phyloP scores from a whole-genome alignment of 2,888 invertebrate genomes.

The Vandiemenella viatica region DNA sequence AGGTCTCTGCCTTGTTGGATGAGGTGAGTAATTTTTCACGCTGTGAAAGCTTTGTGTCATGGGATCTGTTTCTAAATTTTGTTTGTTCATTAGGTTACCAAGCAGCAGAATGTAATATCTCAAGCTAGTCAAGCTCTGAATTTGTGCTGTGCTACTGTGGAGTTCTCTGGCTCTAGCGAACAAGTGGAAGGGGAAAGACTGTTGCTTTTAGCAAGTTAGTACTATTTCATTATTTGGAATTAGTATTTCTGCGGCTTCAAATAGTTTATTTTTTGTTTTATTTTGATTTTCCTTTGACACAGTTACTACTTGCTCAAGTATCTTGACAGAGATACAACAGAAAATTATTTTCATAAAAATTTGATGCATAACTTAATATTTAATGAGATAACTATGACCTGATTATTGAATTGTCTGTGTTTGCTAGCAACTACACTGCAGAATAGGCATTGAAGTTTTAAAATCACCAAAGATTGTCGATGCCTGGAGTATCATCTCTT shows the following conservation, averaged over 20 bases:
- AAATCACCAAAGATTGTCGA: too few relatives aligned
- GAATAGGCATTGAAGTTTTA: too few relatives aligned
- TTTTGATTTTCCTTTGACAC: background rate
- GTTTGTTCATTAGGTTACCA: too few relatives aligned
- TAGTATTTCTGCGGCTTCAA: background rate
- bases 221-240: constrained; percentile 5
- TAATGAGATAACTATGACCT: too few relatives aligned
- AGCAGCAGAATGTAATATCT: constrained; percentile 78
- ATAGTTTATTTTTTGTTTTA: background rate
- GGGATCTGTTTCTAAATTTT: background rate
- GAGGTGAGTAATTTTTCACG: too few relatives aligned
- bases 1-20: constrained; percentile 36
- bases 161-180: constrained; percentile 80
- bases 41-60: background rate
- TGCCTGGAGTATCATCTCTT: too few relatives aligned
- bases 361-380: too few relatives aligned
- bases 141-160: constrained; percentile 71
- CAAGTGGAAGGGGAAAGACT: constrained; percentile 91
- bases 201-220: constrained; percentile 78
- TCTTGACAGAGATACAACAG: too few relatives aligned
- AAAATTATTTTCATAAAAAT: too few relatives aligned
- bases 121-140: constrained; percentile 87
- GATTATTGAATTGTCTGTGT: too few relatives aligned
- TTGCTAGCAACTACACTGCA: too few relatives aligned
- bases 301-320: too few relatives aligned